Conservation (phyloP, 2,888 invertebrate species). For the Hirtodrosophila confusa region DNA sequence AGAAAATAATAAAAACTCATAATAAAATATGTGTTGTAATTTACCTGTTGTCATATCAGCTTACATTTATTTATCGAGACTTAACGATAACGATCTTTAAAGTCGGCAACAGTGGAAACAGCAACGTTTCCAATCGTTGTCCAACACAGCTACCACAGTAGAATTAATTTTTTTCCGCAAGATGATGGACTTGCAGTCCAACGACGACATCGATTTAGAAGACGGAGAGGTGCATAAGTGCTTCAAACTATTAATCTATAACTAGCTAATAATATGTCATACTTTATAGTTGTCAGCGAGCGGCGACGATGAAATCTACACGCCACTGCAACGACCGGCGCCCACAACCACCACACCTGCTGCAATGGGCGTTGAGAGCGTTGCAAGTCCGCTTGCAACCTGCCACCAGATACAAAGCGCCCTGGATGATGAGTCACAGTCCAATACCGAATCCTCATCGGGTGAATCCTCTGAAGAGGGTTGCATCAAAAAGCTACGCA, state of each 20-base stretch:
- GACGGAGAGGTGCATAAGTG: slow-evolving; percentile 87
- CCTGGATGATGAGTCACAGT: slow-evolving; percentile 73
- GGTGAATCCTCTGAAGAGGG: slow-evolving; percentile 82
- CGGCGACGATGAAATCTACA: slow-evolving; percentile 82
- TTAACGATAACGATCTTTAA: background rate
- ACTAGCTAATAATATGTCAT: background rate
- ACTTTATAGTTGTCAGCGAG: slow-evolving; percentile 78
- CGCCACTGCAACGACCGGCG: slow-evolving; percentile 80
- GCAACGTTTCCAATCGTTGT: slow-evolving; percentile 18
- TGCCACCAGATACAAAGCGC: slow-evolving; percentile 67
- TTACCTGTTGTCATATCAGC: too few relatives aligned
- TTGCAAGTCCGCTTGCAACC: slow-evolving; percentile 57
- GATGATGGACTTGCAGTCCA: slow-evolving; percentile 69
- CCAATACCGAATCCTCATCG: slow-evolving; percentile 74
- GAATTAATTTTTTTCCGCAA: slow-evolving; percentile 62
- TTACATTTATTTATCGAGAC: too few relatives aligned
- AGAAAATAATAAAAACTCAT: too few relatives aligned
- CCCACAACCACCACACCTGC: slow-evolving; percentile 35
- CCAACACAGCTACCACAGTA: slow-evolving; percentile 42
- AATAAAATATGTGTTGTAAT: too few relatives aligned
- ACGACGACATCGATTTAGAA: slow-evolving; percentile 86
- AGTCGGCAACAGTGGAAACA: slow-evolving; percentile 19
- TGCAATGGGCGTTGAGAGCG: slow-evolving; percentile 39
- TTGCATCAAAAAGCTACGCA: slow-evolving; percentile 73
- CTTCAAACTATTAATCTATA: background rate